phyloP scores from a whole-genome alignment of 2,888 invertebrate genomes.

The Sphecodes monilicornis region DNA sequence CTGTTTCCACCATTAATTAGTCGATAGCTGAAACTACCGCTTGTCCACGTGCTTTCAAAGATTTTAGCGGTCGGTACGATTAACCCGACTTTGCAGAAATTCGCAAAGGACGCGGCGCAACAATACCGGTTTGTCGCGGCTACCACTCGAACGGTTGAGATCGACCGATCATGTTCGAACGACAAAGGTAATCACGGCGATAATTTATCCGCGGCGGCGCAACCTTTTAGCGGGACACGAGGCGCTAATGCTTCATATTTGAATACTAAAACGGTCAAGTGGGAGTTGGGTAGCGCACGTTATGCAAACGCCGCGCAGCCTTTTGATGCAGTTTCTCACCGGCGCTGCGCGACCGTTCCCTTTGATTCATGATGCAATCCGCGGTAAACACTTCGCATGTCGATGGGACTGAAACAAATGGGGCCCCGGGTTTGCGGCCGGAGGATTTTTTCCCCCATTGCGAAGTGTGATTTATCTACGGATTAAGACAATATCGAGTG shows the following conservation, averaged over 20 bases:
- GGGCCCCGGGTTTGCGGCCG: neutral
- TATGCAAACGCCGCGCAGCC: slow-evolving; percentile 40
- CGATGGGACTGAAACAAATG: slow-evolving; percentile 29
- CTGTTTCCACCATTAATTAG: neutral
- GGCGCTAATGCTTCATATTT: slow-evolving; percentile 24
- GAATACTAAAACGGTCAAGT: slow-evolving; percentile 32
- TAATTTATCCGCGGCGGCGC: slow-evolving; percentile 25
- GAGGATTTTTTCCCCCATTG: slow-evolving; percentile 11
- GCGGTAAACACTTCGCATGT: slow-evolving; percentile 15
- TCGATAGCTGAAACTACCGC: neutral
- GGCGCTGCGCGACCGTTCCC: slow-evolving; percentile 14
- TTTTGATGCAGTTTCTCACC: slow-evolving; percentile 42
- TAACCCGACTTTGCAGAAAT: neutral
- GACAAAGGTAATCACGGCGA: slow-evolving; percentile 21
- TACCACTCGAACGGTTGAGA: neutral
- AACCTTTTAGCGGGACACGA: slow-evolving; percentile 11
- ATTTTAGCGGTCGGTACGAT: neutral
- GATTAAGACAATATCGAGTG: slow-evolving; percentile 20
- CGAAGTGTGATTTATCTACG: slow-evolving; percentile 34
- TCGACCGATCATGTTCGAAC: neutral
- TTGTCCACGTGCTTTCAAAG: neutral
- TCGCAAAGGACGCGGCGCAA: neutral
- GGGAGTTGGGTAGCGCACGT: slow-evolving; percentile 17
- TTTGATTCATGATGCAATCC: slow-evolving; percentile 48
- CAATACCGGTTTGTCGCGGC: neutral